A percentile compares a stretch with the other conserved stretches of the same genome.
phyloP scores from a whole-genome alignment of 2,888 invertebrate genomes.

The Achlya flavicornis region DNA sequence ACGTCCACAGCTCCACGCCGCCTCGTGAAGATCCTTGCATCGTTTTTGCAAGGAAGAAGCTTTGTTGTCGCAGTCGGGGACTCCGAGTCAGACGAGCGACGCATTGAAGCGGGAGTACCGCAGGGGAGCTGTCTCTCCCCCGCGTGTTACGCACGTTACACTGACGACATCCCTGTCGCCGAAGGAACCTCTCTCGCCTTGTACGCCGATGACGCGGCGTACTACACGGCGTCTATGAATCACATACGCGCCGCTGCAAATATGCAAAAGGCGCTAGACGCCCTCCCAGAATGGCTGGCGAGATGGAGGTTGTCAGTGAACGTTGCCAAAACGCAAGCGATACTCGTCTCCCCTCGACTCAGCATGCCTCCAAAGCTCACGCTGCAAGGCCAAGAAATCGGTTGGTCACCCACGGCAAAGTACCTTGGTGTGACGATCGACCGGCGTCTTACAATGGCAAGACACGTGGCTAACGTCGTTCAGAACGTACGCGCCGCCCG shows the following conservation, averaged over 20 bases:
- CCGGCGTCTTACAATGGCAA: conserved; percentile 22
- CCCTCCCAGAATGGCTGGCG: conserved; percentile 25
- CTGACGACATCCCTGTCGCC: conserved; percentile 27
- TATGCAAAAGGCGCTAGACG: neutral
- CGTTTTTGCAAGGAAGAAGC: conserved; percentile 25
- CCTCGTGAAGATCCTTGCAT: conserved; percentile 21
- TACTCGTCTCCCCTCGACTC: neutral
- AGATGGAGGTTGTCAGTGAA: conserved; percentile 13
- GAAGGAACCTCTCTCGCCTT: neutral
- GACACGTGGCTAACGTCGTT: conserved; percentile 20
- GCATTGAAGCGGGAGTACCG: conserved; percentile 28
- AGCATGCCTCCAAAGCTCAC: neutral
- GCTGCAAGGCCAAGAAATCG: conserved; percentile 16
- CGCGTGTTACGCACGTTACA: conserved; percentile 22
- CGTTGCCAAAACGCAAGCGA: conserved; percentile 29
- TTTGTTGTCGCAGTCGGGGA: conserved; percentile 30
- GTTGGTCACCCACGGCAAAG: conserved; percentile 16
- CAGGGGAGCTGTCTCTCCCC: conserved; percentile 24
- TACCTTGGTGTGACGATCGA: conserved; percentile 33
- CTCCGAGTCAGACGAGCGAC: conserved; percentile 9
- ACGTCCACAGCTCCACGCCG: conserved; percentile 17
- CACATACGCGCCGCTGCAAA: neutral
- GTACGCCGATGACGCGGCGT: neutral
- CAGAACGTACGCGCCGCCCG: conserved; percentile 17
- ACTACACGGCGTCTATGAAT: conserved; percentile 19